phyloP scores from a whole-genome alignment of 2,888 invertebrate species.

The Amphipyra tragopoginis region DNA sequence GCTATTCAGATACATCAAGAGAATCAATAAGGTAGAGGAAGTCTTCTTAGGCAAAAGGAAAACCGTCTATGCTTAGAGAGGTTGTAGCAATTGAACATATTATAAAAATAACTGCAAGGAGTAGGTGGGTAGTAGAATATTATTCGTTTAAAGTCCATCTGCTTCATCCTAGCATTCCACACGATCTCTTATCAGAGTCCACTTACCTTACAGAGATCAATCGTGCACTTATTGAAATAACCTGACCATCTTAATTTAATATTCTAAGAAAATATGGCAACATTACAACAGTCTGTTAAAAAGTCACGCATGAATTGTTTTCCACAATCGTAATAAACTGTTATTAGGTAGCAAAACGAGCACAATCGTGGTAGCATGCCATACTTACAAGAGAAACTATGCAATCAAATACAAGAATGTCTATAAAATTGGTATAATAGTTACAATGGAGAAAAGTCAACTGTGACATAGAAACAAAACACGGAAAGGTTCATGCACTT shows the following conservation, averaged over 20 bases:
- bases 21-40: too few relatives aligned
- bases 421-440: not conserved
- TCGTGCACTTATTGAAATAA: slow-evolving; percentile 5
- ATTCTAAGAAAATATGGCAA: slow-evolving; percentile 28
- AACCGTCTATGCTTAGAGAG: too few relatives aligned
- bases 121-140: too few relatives aligned
- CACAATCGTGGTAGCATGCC: slow-evolving; percentile 12
- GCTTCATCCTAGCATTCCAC: not conserved
- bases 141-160: too few relatives aligned
- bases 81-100: too few relatives aligned
- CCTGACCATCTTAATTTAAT: slow-evolving; percentile 14
- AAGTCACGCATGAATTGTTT: slow-evolving; percentile 45
- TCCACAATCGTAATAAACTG: slow-evolving; percentile 22
- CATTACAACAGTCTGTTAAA: too few relatives aligned
- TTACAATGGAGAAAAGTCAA: not conserved
- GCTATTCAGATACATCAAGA: slow-evolving; percentile 15
- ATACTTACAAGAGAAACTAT: slow-evolving; percentile 15
- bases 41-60: too few relatives aligned
- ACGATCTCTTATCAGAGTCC: not conserved
- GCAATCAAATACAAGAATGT: not conserved
- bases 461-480: too few relatives aligned
- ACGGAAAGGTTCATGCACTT: too few relatives aligned
- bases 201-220: not conserved
- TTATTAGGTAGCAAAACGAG: slow-evolving; percentile 19
- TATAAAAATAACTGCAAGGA: too few relatives aligned